Percentiles rank a stretch among this genome's conserved stretches.
These are phyloP conservation scores for Ectemnius continuus DNA, from an alignment of 2,888 invertebrate genomes.

Conservation along the genomic window DNA sequence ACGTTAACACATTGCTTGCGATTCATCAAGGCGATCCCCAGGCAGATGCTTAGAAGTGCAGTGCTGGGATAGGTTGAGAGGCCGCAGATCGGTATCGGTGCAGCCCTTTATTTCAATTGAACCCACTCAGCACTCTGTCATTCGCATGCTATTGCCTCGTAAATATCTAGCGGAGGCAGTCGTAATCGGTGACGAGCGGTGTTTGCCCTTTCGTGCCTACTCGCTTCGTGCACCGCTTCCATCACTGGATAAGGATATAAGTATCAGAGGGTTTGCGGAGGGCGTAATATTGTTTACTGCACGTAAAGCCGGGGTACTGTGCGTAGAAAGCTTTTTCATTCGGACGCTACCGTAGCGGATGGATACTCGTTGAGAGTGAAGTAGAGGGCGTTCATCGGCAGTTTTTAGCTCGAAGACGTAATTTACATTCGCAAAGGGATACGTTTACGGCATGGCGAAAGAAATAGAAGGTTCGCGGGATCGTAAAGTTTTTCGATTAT, in stretches of 20 bases:
- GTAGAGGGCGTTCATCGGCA: background rate
- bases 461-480: constrained; percentile 18
- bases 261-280: background rate
- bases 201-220: background rate
- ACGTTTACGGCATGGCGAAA: background rate
- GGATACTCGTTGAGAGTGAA: background rate
- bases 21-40: constrained; percentile 36
- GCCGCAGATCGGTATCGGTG: constrained; percentile 42
- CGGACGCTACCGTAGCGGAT: background rate
- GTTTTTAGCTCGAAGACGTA: constrained; percentile 5
- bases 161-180: background rate
- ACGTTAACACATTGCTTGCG: constrained; percentile 30
- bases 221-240: background rate
- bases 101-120: constrained; percentile 52
- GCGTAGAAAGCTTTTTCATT: too few relatives aligned
- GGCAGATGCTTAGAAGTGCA: constrained; percentile 51
- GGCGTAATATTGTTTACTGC: background rate
- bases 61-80: constrained; percentile 44
- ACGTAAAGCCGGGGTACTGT: too few relatives aligned
- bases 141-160: constrained; percentile 34
- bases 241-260: background rate
- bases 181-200: background rate
- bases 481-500: constrained; percentile 30
- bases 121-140: constrained; percentile 39
- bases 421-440: constrained; percentile 7